Evolutionary conservation across 2,113 vertebrate species (phyloP).

Genomic region (Coturnix japonica): DNA sequence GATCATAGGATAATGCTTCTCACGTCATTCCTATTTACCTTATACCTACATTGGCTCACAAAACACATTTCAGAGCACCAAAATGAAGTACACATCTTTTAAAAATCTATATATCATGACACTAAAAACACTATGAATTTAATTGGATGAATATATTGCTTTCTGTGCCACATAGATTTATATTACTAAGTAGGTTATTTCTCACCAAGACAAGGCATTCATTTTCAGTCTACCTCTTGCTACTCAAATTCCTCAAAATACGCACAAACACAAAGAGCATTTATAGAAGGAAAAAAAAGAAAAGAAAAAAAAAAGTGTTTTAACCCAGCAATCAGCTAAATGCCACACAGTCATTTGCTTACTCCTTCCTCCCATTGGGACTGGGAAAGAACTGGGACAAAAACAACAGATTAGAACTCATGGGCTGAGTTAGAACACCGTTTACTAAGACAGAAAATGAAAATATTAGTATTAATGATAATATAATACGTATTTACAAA

Average conservation of each 20-base stretch:
- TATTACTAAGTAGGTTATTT: background rate
- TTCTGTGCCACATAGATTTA: background rate
- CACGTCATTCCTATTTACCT: constrained; percentile 5
- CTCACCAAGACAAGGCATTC: background rate
- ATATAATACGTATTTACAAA: too few relatives aligned
- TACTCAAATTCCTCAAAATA: background rate
- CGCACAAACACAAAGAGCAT: fast-evolving
- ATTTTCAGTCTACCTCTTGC: background rate
- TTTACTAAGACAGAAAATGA: too few relatives aligned
- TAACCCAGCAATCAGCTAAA: too few relatives aligned
- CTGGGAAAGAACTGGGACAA: too few relatives aligned
- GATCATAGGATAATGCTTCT: background rate
- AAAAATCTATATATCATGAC: background rate
- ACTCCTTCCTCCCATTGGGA: too few relatives aligned
- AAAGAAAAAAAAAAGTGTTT: background rate
- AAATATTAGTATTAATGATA: too few relatives aligned
- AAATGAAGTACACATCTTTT: background rate
- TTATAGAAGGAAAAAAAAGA: background rate
- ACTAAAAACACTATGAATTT: background rate
- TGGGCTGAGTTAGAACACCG: too few relatives aligned
- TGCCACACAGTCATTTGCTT: too few relatives aligned
- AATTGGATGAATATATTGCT: background rate
- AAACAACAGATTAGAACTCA: too few relatives aligned
- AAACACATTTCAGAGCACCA: background rate
- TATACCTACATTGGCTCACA: background rate